phyloP scores from a whole-genome alignment of 2,888 invertebrate species.

The Mallateleia sp. region DNA sequence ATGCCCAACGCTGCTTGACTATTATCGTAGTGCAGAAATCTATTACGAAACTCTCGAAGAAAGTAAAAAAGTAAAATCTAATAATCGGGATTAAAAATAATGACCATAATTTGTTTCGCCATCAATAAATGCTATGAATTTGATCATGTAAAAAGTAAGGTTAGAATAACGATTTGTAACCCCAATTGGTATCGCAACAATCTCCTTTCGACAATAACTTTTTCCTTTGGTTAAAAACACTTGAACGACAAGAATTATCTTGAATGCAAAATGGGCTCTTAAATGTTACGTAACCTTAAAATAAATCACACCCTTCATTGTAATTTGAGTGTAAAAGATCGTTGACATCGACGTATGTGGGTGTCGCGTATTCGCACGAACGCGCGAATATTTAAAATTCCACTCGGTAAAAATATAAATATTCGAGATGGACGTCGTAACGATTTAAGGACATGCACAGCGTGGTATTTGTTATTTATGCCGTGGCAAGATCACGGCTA shows the following conservation, averaged over 20 bases:
- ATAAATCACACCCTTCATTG: not conserved
- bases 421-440: conserved; percentile 2
- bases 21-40: too few relatives aligned
- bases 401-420: conserved; percentile 29
- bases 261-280: not conserved
- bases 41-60: too few relatives aligned
- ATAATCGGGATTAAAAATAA: too few relatives aligned
- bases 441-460: conserved; percentile 9
- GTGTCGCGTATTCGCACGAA: not conserved
- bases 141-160: not conserved
- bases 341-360: not conserved
- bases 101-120: too few relatives aligned
- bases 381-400: conserved; percentile 25
- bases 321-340: not conserved
- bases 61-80: not conserved
- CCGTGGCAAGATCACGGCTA: conserved; percentile 33
- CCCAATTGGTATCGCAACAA: not conserved
- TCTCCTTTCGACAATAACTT: not conserved
- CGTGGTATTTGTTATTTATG: conserved; percentile 34
- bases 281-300: not conserved
- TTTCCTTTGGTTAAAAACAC: not conserved
- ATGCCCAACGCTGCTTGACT: too few relatives aligned
- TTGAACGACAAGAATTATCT: not conserved
- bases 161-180: not conserved
- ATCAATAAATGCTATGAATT: too few relatives aligned